phyloP scores from a whole-genome alignment of 2,888 invertebrate species.

The Hemithea aestivaria region DNA sequence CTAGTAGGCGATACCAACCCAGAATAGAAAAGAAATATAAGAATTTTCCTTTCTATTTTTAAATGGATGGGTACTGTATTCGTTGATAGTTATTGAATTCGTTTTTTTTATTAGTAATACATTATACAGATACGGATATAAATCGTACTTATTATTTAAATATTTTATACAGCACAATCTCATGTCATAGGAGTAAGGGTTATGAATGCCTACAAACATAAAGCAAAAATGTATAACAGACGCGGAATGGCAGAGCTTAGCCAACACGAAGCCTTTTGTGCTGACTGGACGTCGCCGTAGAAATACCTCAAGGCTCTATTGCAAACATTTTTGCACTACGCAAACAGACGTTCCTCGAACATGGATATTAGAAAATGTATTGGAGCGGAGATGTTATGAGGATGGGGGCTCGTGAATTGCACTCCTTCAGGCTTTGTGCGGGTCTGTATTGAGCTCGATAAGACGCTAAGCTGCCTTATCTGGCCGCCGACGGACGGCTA shows the following conservation, averaged over 20 bases:
- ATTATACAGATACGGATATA: too few species aligned
- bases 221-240: too few species aligned
- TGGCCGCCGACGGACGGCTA: constrained; percentile 1
- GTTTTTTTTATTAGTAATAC: too few species aligned
- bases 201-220: too few species aligned
- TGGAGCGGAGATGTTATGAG: neutral
- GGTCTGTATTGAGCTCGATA: constrained; percentile 5
- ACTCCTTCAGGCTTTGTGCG: neutral
- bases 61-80: too few species aligned
- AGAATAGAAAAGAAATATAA: too few species aligned
- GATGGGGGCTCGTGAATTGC: neutral
- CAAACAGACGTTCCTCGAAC: constrained; percentile 4
- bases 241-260: neutral
- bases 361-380: constrained; percentile 10
- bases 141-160: too few species aligned
- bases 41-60: too few species aligned
- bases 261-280: constrained; percentile 7
- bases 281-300: constrained; percentile 3
- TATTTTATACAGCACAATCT: too few species aligned
- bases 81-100: too few species aligned
- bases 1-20: too few species aligned
- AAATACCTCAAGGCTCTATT: neutral
- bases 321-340: neutral
- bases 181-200: too few species aligned
- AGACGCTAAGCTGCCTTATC: constrained; percentile 5